phyloP scores from a whole-genome alignment of 2,888 invertebrate species.

The Onchidella celtica region DNA sequence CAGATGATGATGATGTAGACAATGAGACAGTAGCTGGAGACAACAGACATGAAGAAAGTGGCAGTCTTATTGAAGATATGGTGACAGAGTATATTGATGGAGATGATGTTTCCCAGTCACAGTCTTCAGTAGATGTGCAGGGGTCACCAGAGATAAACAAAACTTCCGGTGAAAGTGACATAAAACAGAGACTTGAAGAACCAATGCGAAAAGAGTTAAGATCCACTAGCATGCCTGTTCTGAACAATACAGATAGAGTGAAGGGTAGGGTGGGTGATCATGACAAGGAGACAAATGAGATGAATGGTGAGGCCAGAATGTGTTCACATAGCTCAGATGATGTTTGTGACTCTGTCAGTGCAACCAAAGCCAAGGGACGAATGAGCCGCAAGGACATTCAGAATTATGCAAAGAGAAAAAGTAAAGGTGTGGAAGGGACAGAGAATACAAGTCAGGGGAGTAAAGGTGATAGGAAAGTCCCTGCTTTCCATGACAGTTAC shows the following conservation, averaged over 20 bases:
- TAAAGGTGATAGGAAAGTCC: slow-evolving; percentile 39
- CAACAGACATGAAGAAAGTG: neutral
- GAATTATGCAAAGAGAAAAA: neutral
- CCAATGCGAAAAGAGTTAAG: neutral
- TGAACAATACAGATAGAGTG: neutral
- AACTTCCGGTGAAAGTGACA: neutral
- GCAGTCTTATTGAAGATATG: neutral
- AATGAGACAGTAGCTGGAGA: neutral
- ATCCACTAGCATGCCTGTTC: slow-evolving; percentile 8
- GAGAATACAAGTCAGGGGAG: neutral
- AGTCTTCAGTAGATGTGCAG: neutral
- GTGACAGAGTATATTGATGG: neutral
- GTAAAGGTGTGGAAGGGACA: neutral
- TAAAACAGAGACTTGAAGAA: neutral
- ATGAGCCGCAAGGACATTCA: slow-evolving; percentile 34
- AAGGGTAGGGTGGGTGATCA: neutral
- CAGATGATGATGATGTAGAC: slow-evolving; percentile 22
- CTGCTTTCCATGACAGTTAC: slow-evolving; percentile 63
- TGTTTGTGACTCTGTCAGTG: neutral
- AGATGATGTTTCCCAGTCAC: neutral
- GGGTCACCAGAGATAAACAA: neutral
- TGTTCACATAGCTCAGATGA: slow-evolving; percentile 11
- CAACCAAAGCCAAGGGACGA: neutral
- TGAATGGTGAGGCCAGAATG: neutral
- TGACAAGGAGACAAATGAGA: slow-evolving; percentile 1